Conservation (phyloP, 2,888 invertebrate genomes). For the Tupiocoris notatus region DNA sequence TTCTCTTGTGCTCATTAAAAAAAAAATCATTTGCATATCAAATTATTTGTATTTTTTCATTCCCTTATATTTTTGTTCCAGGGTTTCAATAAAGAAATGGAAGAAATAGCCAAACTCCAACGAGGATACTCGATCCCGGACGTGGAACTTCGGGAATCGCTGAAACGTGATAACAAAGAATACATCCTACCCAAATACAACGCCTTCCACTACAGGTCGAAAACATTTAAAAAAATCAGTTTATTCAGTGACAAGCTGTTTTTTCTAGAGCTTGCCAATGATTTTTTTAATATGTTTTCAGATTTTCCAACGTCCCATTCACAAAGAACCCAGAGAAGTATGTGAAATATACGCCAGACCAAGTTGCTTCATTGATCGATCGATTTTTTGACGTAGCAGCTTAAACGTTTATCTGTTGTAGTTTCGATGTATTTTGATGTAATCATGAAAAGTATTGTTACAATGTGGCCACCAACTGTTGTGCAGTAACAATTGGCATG, state of each 20-base stretch:
- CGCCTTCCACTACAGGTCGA: constrained; percentile 70
- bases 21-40: too few relatives aligned
- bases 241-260: too few relatives aligned
- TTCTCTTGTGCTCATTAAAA: too few relatives aligned
- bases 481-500: too few relatives aligned
- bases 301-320: constrained; percentile 73
- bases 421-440: too few relatives aligned
- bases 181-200: constrained; percentile 83
- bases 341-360: constrained; percentile 82
- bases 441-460: too few relatives aligned
- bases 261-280: too few relatives aligned
- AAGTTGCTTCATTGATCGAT: constrained; percentile 79
- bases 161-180: constrained; percentile 87
- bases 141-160: constrained; percentile 78
- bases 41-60: too few relatives aligned
- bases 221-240: too few relatives aligned
- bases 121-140: constrained; percentile 92
- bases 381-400: constrained; percentile 90
- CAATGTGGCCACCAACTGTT: too few relatives aligned
- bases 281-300: constrained; percentile 53
- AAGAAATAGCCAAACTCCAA: constrained; percentile 81
- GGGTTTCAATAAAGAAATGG: constrained; percentile 95
- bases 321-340: constrained; percentile 93
- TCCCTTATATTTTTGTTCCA: constrained; percentile 54
- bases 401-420: too few relatives aligned